These are phyloP conservation scores for Astyanax mexicanus DNA, from an alignment of 2,797 vertebrate species.

Conservation along the genomic window DNA sequence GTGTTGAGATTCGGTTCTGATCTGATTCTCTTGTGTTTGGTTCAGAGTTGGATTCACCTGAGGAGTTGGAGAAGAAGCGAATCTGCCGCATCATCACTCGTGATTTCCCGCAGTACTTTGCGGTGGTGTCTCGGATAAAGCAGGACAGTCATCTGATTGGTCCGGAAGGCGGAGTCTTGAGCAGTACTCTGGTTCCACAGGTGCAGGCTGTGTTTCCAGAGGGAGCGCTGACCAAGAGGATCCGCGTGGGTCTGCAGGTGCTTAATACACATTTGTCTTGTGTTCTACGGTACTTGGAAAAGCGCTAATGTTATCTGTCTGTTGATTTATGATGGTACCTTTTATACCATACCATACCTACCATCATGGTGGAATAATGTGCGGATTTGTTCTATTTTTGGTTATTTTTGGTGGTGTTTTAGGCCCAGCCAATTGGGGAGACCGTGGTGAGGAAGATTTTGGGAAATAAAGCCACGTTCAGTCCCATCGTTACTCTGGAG, in stretches of 20 bases:
- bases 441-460: constrained; percentile 93
- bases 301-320: too few species aligned
- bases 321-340: too few species aligned
- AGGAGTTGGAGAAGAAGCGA: constrained; percentile 94
- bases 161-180: constrained; percentile 94
- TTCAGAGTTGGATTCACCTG: constrained; percentile 89
- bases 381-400: too few species aligned
- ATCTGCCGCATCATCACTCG: constrained; percentile 96
- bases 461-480: constrained; percentile 96
- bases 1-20: too few species aligned
- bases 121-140: constrained; percentile 94
- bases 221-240: constrained; percentile 95
- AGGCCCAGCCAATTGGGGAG: constrained; percentile 91
- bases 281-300: too few species aligned
- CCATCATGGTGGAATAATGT: too few species aligned
- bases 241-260: constrained; percentile 97
- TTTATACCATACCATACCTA: too few species aligned
- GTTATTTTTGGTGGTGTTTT: too few species aligned
- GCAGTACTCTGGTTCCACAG: constrained; percentile 94
- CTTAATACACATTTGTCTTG: too few species aligned
- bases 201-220: constrained; percentile 98
- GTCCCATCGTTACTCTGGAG: constrained; percentile 97
- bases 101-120: constrained; percentile 98
- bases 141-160: constrained; percentile 97
- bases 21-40: too few species aligned